phyloP scores from a whole-genome alignment of 2,113 vertebrate genomes.

The Cavia porcellus region DNA sequence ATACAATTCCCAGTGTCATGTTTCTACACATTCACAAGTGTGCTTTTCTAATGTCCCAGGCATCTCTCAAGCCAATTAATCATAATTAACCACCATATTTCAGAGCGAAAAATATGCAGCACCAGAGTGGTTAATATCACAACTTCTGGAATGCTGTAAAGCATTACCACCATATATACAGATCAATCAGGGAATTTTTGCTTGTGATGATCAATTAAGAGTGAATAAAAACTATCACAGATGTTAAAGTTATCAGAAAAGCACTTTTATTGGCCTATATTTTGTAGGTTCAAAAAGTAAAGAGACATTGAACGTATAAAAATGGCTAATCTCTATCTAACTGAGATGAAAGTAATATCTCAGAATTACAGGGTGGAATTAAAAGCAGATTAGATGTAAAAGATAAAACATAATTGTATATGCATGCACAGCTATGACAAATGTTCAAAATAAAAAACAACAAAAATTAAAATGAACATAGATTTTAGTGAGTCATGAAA shows the following conservation, averaged over 20 bases:
- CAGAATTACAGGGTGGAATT: neutral
- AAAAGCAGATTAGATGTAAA: neutral
- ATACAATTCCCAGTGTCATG: neutral
- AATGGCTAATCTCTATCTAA: neutral
- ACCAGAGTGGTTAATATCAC: neutral
- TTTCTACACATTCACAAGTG: neutral
- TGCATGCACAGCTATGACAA: neutral
- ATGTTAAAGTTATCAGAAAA: neutral
- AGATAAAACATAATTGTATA: neutral
- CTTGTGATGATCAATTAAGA: neutral
- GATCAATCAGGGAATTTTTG: neutral
- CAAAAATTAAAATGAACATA: neutral
- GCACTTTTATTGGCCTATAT: neutral
- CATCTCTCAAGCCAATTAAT: neutral
- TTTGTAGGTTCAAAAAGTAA: neutral
- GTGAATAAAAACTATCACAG: neutral
- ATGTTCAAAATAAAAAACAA: slow-evolving; percentile 14
- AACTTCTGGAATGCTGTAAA: neutral
- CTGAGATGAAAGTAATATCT: neutral
- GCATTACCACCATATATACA: neutral
- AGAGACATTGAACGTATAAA: neutral
- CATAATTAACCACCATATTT: neutral
- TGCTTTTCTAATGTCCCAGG: neutral
- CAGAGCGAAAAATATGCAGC: neutral
- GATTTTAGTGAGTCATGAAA: neutral